Evolutionary conservation across 2,113 vertebrate genomes (phyloP).

Genomic region (Lasiurus cinereus): DNA sequence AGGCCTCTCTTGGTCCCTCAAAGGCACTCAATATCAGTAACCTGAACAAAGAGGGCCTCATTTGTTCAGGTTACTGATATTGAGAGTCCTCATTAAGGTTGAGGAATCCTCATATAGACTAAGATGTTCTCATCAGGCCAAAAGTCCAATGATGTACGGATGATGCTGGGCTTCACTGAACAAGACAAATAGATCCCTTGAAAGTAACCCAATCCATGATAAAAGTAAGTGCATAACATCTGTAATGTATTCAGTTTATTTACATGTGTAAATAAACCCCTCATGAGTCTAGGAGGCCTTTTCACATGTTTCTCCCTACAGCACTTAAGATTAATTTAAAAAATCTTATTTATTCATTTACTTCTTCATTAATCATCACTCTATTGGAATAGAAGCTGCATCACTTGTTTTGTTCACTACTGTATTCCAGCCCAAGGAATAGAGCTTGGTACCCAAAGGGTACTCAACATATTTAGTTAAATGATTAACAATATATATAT

Average conservation of each 20-base stretch:
- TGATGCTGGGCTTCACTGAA: background rate
- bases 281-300: background rate
- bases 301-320: background rate
- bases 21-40: background rate
- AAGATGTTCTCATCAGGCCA: background rate
- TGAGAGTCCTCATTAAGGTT: background rate
- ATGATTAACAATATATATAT: background rate
- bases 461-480: background rate
- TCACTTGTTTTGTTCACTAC: background rate
- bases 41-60: constrained; percentile 17
- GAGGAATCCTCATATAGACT: background rate
- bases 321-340: background rate
- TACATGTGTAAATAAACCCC: background rate
- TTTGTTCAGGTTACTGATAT: too few species aligned
- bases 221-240: background rate
- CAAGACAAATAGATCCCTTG: background rate
- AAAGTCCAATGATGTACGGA: background rate
- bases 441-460: background rate
- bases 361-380: background rate
- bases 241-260: background rate
- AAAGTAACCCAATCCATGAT: background rate
- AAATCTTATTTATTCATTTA: background rate
- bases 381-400: background rate
- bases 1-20: background rate
- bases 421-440: background rate